Percentiles rank a stretch among this genome's conserved stretches.
Conservation (phyloP, 1,140 invertebrate species). For the Acromyrmex echinatior region DNA sequence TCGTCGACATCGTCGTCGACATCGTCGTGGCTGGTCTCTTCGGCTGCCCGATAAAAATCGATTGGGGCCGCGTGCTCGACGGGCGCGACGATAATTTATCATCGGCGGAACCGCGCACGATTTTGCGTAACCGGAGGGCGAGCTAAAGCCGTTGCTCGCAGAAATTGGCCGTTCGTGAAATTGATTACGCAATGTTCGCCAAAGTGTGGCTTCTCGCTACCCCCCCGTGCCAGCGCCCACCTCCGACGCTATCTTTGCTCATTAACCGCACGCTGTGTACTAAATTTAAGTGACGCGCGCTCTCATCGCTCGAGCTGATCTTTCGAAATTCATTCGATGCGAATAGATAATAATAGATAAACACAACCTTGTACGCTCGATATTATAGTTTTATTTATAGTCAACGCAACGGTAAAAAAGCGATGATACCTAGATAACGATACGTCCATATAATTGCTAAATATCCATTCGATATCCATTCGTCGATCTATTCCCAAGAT, state of each 20-base stretch:
- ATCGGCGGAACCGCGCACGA: slow-evolving; percentile 70
- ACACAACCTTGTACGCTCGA: slow-evolving; percentile 20
- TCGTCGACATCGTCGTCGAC: slow-evolving; percentile 14
- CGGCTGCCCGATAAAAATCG: slow-evolving; percentile 66
- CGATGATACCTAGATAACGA: neutral
- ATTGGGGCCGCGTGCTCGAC: slow-evolving; percentile 66
- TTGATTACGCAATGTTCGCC: slow-evolving; percentile 75
- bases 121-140: slow-evolving; percentile 75
- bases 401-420: neutral
- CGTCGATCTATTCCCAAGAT: neutral
- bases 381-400: neutral
- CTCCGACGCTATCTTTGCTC: slow-evolving; percentile 52
- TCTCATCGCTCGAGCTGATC: slow-evolving; percentile 37
- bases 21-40: slow-evolving; percentile 16
- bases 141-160: slow-evolving; percentile 63
- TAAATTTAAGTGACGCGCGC: slow-evolving; percentile 41
- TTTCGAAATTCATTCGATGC: slow-evolving; percentile 43
- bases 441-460: neutral
- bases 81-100: slow-evolving; percentile 73
- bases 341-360: slow-evolving; percentile 49
- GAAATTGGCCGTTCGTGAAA: slow-evolving; percentile 77
- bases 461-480: neutral
- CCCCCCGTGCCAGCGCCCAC: neutral
- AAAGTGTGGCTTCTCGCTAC: slow-evolving; percentile 51
- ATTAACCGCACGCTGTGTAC: slow-evolving; percentile 59